Evolutionary conservation across 2,888 invertebrate genomes (phyloP), one percentile per base, ranked within the genome.

Genomic region (Caenorhabditis virilis): DNA sequence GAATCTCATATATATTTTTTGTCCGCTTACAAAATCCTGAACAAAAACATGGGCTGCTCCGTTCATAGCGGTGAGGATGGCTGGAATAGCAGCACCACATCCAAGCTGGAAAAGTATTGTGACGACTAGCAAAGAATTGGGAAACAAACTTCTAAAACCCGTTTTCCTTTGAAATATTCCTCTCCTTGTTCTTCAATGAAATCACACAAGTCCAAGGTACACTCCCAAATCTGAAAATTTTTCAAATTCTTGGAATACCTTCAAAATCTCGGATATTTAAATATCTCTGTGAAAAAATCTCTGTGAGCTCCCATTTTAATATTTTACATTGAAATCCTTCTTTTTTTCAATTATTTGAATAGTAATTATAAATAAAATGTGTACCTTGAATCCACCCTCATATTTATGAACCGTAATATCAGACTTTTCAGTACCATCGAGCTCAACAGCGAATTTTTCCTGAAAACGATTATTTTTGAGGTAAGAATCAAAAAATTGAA

Each of bases 1-100:
- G n/a, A n/a, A n/a, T n/a, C n/a, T n/a, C n/a, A n/a, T n/a, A n/a
- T n/a, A n/a, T n/a, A n/a, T n/a, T n/a, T n/a, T n/a, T n/a, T n/a
- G n/a, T n/a, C n/a, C n/a, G n/a, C 90, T 88, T 87, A 94, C 95
- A 87, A 93, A 97, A 86, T 97, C 95, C 85, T 95, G 95, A 85
- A 94, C 93, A 80, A 90, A 89, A 13, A 92, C 91, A 11, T 82
- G 74, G 23, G 42, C 27, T 2, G 91, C 89, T 48, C 89, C 90
- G 78, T 88, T 87, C 42, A 88, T 83, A 38, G 90, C 86, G 15
- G 91, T 88, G 80, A 89, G 87, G 48, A 95, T 88, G n/a, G 94
- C 94, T 53, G 94, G 86, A 52, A 95, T 86, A 1, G 93, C 95
- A 52, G 90, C 88, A 6, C 95, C 95, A 86, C 95, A 95, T 1